These are phyloP conservation scores for Salvelinus namaycush DNA, from an alignment of 2,113 vertebrate genomes.

Conservation along the genomic window DNA sequence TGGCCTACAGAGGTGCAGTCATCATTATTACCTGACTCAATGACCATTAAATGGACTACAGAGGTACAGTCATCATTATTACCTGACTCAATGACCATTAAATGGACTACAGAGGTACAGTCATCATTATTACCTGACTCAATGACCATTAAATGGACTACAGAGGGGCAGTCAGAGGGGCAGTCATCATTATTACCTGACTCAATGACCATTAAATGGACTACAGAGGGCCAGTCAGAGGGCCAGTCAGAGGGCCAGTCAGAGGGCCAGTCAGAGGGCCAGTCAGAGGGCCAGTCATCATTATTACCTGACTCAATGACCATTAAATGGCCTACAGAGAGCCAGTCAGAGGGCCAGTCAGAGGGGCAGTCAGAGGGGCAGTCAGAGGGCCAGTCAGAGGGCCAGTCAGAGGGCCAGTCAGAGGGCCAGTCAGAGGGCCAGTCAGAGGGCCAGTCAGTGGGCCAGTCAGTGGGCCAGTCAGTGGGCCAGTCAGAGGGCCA, in stretches of 20 bases:
- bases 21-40: slow-evolving; percentile 30
- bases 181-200: slow-evolving; percentile 25
- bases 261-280: no score
- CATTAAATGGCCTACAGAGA: no score
- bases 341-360: no score
- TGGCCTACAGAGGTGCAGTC: background rate
- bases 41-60: background rate
- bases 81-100: slow-evolving; percentile 34
- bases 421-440: no score
- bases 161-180: background rate
- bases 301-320: no score
- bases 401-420: no score
- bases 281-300: no score
- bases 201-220: background rate
- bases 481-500: background rate
- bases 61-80: background rate
- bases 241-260: no score
- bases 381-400: no score
- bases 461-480: no score
- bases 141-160: background rate
- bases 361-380: no score
- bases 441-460: no score
- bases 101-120: background rate
- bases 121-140: slow-evolving; percentile 27
- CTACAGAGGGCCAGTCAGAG: background rate